Evolutionary conservation across 1,140 invertebrate genomes (phyloP), one percentile per base, ranked within the genome.

Genomic region (Phocides pigmalion): DNA sequence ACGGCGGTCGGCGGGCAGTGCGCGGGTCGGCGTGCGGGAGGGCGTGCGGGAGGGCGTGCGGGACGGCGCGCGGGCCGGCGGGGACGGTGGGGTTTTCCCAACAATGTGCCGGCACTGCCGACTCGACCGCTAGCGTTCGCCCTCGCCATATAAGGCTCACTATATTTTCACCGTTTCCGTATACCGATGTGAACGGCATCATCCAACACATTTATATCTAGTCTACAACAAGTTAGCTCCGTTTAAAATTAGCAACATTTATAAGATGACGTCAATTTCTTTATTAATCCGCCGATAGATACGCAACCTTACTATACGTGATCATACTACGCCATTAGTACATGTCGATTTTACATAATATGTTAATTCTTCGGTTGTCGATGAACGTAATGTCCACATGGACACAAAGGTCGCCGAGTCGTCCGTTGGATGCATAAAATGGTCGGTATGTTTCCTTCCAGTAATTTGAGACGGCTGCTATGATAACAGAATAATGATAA

Each of bases 31-130:
- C 35, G 53, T n/a, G 28, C 28, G 9, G 28, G 25, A 8, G 25
- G 25, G 39, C 37, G 50, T n/a, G 66, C 14, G 68, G 47, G 64
- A 35, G 72, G 58, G 61, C 37, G 54, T n/a, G 66, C 28, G 67
- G 66, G n/a, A n/a, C n/a, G n/a, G 37, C 35, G 49, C 61, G 65
- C 15, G 67, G 50, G 64, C 37, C 70, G 56, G 59, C 35, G 53
- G 65, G 66, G 65, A 9, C 68, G 71, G 64, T 84, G 81, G 84
- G 86, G 84, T 84, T 87, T 89, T 89, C 81, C 86, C 82, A 87
- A 68, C 68, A 62, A 84, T 88, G 79, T 74, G 82, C 71, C 77
- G 79, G n/a, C 35, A 39, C 14, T 14, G 35, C 35, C 35, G 35
- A 4, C 35, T 14, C 62, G 72, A 62, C 69, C 67, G 68, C 66